phyloP scores from a whole-genome alignment of 2,888 invertebrate genomes.

The Tinea pellionella region DNA sequence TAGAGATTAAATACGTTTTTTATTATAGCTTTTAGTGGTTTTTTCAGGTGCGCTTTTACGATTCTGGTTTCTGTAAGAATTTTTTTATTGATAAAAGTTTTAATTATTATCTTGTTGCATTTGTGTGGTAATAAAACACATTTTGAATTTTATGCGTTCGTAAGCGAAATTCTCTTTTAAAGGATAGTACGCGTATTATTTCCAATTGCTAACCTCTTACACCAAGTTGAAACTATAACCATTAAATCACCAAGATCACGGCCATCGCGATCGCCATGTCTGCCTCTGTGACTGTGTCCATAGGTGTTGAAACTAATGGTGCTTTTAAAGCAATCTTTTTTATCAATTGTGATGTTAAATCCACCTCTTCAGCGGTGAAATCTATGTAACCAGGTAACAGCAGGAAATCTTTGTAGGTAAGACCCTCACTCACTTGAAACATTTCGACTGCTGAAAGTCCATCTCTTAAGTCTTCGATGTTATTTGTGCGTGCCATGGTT shows the following conservation, averaged over 20 bases:
- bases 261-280: slow-evolving; percentile 99
- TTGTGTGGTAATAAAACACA: neutral
- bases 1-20: neutral
- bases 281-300: slow-evolving; percentile 99
- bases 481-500: slow-evolving; percentile 17
- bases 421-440: slow-evolving; percentile 85
- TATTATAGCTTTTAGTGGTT: neutral
- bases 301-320: slow-evolving; percentile 97
- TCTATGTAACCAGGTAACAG: slow-evolving; percentile 97
- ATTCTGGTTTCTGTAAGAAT: neutral
- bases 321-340: slow-evolving; percentile 88
- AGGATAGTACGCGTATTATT: no score
- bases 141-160: no score
- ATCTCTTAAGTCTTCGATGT: slow-evolving; percentile 71
- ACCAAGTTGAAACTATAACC: no score
- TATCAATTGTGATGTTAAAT: slow-evolving; percentile 90
- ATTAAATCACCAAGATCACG: no score
- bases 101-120: neutral
- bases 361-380: slow-evolving; percentile 93
- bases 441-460: slow-evolving; percentile 87
- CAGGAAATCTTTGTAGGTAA: slow-evolving; percentile 97
- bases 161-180: no score
- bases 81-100: neutral
- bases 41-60: neutral
- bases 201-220: no score